Base-by-base conservation (phyloP, 2,888 invertebrate genomes). In the Hirtodrosophila cameraria region DNA sequence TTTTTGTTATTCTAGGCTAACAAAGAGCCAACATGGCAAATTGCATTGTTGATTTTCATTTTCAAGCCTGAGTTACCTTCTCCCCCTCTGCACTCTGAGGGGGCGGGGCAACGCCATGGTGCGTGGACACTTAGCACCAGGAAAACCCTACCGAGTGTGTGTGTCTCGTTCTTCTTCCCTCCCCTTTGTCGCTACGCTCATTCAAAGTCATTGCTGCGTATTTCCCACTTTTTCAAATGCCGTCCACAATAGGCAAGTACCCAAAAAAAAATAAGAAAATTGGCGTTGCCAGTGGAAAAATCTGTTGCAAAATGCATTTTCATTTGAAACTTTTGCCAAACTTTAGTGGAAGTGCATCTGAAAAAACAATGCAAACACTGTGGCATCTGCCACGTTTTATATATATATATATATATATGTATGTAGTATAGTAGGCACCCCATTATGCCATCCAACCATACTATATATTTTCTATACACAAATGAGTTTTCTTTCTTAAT, bases 11-110 rank as follows among this genome's bases (percentile, higher is more conserved):
- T 28, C 63, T 52, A 46, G 30, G 31, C 65, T 41, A 69, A 62
- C 68, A 63, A 78, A 64, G 75, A 54, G 65, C 67, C 77, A 77
- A 77, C 80, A 64, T 67, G 65, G 84, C 84, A 86, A 82, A 87
- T 87, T 85, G 87, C 83, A 87, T 87, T 87, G 87, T 84, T 84
- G 77, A 84, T 84, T 87, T 84, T 87, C 70, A 84, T 84, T 84
- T 84, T 84, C 80, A 87, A 85, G 82, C 86, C 85, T 81, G 64
- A 72, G 66, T 64, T 62, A 39, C 48, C 35, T 20, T 23, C 48
- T 15, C 43, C 27, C 43, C 31, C 18, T 53, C 39, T 33, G 11
- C 27, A 49, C 38, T 67, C 68, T 49, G 52, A 68, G 68, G 5
- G 28, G n/a, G n/a, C n/a, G 25, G 12, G 41, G 13, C 46, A 23